Percentiles rank a stretch among this genome's conserved stretches.
Conservation (phyloP, 2,888 invertebrate genomes). For the Ferdinandea cuprea region DNA sequence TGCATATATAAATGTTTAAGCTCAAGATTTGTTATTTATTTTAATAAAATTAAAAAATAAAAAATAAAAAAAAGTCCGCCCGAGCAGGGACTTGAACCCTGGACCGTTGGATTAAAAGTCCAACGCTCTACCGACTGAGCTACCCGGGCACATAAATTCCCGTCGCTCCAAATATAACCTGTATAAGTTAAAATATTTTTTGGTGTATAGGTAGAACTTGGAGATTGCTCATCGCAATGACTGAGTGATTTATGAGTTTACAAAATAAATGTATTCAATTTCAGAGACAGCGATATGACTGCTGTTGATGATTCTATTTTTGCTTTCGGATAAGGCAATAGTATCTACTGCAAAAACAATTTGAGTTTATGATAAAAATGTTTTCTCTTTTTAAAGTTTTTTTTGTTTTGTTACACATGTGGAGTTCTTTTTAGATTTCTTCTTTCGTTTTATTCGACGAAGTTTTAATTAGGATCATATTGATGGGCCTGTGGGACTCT, state of each 20-base stretch:
- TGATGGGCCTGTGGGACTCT: too few species aligned
- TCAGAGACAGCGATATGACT: not conserved
- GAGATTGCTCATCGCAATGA: not conserved
- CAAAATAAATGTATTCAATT: not conserved
- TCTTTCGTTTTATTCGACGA: too few species aligned
- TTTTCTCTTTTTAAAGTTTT: too few species aligned
- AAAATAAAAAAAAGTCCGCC: slow-evolving; percentile 72
- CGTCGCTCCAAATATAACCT: not conserved
- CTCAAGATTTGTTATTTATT: too few species aligned
- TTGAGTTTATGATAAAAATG: too few species aligned
- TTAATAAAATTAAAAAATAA: slow-evolving; percentile 15
- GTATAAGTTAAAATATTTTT: not conserved
- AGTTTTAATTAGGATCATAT: too few species aligned
- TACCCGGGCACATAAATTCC: slow-evolving; percentile 74
- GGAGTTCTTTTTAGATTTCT: too few species aligned
- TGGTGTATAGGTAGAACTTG: not conserved
- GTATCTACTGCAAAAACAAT: too few species aligned
- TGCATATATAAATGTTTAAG: too few species aligned
- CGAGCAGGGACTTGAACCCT: slow-evolving; percentile 79
- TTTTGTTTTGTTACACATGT: too few species aligned
- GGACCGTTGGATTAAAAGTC: slow-evolving; percentile 79
- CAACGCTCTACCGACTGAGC: slow-evolving; percentile 78
- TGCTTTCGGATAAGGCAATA: not conserved
- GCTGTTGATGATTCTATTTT: not conserved
- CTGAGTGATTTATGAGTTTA: slow-evolving; percentile 6